phyloP scores from a whole-genome alignment of 1,140 invertebrate genomes.

The Nixonia krombeini region DNA sequence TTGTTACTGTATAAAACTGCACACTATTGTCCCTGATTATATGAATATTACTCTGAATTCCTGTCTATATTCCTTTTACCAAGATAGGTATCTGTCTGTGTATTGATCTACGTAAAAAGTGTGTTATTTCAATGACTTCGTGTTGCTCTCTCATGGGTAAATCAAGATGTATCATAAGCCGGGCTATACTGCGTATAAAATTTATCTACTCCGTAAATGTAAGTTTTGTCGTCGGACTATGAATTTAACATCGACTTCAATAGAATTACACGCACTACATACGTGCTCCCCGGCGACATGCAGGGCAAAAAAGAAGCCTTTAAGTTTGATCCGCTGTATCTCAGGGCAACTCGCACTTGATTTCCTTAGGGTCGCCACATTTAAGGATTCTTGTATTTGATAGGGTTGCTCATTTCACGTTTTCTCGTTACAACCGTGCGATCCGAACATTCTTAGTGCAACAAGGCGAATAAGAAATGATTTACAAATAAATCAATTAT shows the following conservation, averaged over 20 bases:
- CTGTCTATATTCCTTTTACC: too few species aligned
- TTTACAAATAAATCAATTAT: too few species aligned
- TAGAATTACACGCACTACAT: constrained; percentile 6
- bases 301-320: constrained; percentile 16
- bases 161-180: background rate
- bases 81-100: too few species aligned
- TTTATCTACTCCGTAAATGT: background rate
- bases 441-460: too few species aligned
- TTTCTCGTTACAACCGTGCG: constrained; percentile 4
- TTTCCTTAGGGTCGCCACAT: constrained; percentile 35
- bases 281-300: constrained; percentile 5
- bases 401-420: constrained; percentile 12
- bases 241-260: constrained; percentile 18
- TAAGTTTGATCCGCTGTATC: constrained; percentile 18
- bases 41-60: too few species aligned
- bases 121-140: too few species aligned
- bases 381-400: constrained; percentile 20
- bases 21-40: too few species aligned
- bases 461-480: too few species aligned
- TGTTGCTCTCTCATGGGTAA: background rate
- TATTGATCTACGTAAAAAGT: too few species aligned
- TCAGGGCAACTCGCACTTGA: constrained; percentile 19
- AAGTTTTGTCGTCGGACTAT: background rate
- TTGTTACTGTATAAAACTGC: too few species aligned
- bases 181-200: too few species aligned